phyloP scores from a whole-genome alignment of 2,113 vertebrate genomes.

The Mesitornis unicolor region DNA sequence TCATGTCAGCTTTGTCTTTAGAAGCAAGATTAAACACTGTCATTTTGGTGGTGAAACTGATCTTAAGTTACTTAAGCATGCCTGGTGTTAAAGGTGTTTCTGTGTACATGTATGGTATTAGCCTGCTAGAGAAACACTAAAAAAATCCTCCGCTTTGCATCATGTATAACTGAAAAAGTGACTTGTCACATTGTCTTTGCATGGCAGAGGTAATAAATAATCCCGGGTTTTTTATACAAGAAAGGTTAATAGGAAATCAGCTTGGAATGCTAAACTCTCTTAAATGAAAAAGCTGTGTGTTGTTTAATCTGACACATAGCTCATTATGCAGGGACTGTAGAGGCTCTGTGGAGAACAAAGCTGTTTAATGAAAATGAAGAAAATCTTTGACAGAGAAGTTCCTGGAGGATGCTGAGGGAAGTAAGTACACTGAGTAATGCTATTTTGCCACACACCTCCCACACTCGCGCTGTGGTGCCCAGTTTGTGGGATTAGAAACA shows the following conservation, averaged over 20 bases:
- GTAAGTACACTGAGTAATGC: too few relatives aligned
- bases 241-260: background rate
- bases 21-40: background rate
- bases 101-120: background rate
- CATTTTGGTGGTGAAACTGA: background rate
- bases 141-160: background rate
- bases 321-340: background rate
- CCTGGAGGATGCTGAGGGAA: background rate
- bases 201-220: background rate
- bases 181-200: background rate
- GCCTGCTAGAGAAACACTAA: background rate
- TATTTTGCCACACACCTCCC: background rate
- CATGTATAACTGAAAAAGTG: background rate
- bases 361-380: background rate
- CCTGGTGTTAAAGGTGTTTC: background rate
- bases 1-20: background rate
- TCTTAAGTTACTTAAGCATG: background rate
- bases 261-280: background rate
- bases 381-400: background rate
- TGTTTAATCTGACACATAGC: background rate
- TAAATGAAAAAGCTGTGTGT: background rate
- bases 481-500: background rate
- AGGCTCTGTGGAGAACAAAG: background rate
- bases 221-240: background rate
- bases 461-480: fast-evolving